A percentile compares a stretch with the other conserved stretches of the same genome.
Evolutionary conservation across 2,888 invertebrate genomes (phyloP).

Genomic region (Neoitamus cyanurus): DNA sequence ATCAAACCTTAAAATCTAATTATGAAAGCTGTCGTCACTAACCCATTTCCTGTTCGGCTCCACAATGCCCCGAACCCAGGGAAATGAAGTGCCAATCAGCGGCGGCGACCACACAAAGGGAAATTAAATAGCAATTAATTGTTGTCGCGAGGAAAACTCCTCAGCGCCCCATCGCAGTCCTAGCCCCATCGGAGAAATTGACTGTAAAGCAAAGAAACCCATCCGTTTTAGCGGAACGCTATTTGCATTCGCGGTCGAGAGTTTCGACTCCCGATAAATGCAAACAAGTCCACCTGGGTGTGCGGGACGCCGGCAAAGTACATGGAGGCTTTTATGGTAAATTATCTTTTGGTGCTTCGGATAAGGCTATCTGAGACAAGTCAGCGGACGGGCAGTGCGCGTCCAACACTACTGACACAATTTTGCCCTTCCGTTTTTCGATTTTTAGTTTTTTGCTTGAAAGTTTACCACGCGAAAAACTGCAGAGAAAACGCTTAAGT

Average conservation of each 20-base stretch:
- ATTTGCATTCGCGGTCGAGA: background rate
- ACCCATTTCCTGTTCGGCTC: background rate
- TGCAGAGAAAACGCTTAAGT: background rate
- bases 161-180: background rate
- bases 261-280: background rate
- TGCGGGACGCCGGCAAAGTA: background rate
- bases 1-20: constrained; percentile 21
- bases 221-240: background rate
- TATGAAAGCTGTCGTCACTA: background rate
- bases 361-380: background rate
- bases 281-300: background rate
- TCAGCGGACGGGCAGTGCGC: background rate
- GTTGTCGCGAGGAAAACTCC: constrained; percentile 6
- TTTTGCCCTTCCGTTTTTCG: constrained; percentile 26
- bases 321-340: background rate
- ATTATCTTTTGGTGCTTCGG: background rate
- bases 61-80: background rate
- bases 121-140: constrained; percentile 28
- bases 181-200: constrained; percentile 2
- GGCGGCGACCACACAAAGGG: background rate
- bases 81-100: background rate
- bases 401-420: constrained; percentile 35
- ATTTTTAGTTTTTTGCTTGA: background rate
- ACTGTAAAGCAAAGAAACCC: background rate
- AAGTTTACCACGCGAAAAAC: background rate